Conservation (phyloP, 2,113 vertebrate genomes). For the Clarias batrachus region DNA sequence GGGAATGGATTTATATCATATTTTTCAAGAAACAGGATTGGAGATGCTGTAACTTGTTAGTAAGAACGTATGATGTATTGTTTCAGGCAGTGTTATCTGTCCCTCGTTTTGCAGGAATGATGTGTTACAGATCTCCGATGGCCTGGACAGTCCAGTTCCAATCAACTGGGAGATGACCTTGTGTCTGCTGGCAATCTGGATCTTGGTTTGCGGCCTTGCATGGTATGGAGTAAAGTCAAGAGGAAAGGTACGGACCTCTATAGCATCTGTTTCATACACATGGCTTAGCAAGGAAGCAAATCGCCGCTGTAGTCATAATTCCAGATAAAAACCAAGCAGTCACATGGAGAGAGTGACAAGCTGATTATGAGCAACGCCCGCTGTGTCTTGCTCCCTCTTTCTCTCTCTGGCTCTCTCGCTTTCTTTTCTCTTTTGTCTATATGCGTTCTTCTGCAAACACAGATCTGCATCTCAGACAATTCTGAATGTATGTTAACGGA, state of each 20-base stretch:
- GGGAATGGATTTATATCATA: not conserved
- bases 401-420: not conserved
- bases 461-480: too few relatives aligned
- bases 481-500: too few relatives aligned
- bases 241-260: conserved; percentile 67
- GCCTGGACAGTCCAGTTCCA: conserved; percentile 65
- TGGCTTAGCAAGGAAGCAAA: not conserved
- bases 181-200: conserved; percentile 76
- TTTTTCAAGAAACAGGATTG: not conserved
- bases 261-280: not conserved
- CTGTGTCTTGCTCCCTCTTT: not conserved
- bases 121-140: conserved; percentile 75
- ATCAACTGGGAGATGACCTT: conserved; percentile 76
- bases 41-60: not conserved
- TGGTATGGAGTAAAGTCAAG: conserved; percentile 82
- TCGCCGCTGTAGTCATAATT: not conserved
- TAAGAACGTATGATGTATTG: not conserved
- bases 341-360: not conserved
- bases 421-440: not conserved
- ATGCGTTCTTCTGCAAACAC: not conserved
- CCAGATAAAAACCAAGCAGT: conserved; percentile 18
- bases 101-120: conserved; percentile 68
- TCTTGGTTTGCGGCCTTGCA: conserved; percentile 79
- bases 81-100: not conserved
- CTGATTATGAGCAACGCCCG: conserved; percentile 13